Evolutionary conservation across 2,113 vertebrate genomes (phyloP), one percentile per base, ranked within the genome.

Genomic region (Poecilia latipinna): DNA sequence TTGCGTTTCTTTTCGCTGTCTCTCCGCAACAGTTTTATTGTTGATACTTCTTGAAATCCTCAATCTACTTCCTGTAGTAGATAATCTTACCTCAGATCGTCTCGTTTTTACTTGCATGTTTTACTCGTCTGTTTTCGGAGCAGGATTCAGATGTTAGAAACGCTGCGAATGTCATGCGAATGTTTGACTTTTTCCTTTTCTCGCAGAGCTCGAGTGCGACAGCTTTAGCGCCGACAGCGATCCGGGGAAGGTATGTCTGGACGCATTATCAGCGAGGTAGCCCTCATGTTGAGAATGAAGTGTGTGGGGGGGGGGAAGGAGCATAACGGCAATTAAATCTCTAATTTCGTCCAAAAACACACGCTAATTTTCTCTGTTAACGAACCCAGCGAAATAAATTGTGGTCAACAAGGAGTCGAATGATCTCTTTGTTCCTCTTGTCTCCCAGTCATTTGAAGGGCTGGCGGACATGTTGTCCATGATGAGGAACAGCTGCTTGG

Each of bases 401-500:
- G 62, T 6, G 75, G 19, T 31, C 44, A 12, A 28, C 10, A 5
- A 19, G 19, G 78, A 75, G 61, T 65, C 62, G 61, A 86, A 80
- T 35, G 12, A 44, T 62, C 26, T 70, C 42, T 68, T 87, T 84
- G 77, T 86, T 74, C 76, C 78, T n/a, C 64, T 35, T 79, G 22
- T 76, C 32, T 87, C 60, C 68, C 68, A 93, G 90, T 32, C 33
- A 19, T 68, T 80, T 1, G 32, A 24, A 70, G 74, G 80, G 31
- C 77, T 95, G 74, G 76, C 76, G 72, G 61, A 75, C 54, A 84
- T 94, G 64, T 73, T 78, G 82, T 80, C 74, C 51, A 77, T 91
- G 69, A 92, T 93, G 84, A 92, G 32, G 76, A 86, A 75, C 74
- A 94, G 75, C 86, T 95, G 94, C 80, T 65, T 90, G 84, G 76